phyloP scores from a whole-genome alignment of 1,140 invertebrate genomes.

The Fopius arisanus region DNA sequence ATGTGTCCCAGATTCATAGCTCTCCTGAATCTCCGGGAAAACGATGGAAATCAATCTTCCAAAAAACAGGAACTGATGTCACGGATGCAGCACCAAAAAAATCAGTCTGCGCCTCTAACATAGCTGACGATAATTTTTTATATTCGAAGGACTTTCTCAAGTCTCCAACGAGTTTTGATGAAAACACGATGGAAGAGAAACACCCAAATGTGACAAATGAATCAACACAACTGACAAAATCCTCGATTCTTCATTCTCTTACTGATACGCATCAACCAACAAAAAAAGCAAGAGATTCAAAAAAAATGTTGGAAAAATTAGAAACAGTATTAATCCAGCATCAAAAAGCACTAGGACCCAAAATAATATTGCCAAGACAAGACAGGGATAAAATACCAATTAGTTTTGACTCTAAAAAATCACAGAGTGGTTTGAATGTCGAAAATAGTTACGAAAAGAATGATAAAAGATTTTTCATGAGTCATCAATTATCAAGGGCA shows the following conservation, averaged over 20 bases:
- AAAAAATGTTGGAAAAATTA: constrained; percentile 70
- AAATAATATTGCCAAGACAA: constrained; percentile 25
- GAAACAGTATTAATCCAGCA: constrained; percentile 67
- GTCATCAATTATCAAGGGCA: constrained; percentile 25
- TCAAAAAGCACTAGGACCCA: constrained; percentile 48
- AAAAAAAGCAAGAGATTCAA: constrained; percentile 51
- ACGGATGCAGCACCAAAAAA: background rate
- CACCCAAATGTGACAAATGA: background rate
- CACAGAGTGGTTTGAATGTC: constrained; percentile 34
- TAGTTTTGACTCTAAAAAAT: constrained; percentile 33
- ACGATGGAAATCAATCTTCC: background rate
- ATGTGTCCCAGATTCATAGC: background rate
- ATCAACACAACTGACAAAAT: background rate
- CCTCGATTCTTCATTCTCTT: background rate
- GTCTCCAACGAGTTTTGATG: background rate
- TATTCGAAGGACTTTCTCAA: background rate
- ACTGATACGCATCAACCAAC: background rate
- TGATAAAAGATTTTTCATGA: constrained; percentile 12
- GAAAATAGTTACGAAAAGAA: constrained; percentile 2
- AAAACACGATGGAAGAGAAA: background rate
- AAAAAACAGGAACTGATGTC: background rate
- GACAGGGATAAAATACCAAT: constrained; percentile 17
- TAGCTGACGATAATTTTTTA: background rate
- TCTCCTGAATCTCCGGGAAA: background rate
- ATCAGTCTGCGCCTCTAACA: background rate